Percentiles rank a stretch among this genome's conserved stretches.
These are phyloP conservation scores for Lepidocyrtoides sp. DNA, from an alignment of 2,888 invertebrate species.

Conservation along the genomic window DNA sequence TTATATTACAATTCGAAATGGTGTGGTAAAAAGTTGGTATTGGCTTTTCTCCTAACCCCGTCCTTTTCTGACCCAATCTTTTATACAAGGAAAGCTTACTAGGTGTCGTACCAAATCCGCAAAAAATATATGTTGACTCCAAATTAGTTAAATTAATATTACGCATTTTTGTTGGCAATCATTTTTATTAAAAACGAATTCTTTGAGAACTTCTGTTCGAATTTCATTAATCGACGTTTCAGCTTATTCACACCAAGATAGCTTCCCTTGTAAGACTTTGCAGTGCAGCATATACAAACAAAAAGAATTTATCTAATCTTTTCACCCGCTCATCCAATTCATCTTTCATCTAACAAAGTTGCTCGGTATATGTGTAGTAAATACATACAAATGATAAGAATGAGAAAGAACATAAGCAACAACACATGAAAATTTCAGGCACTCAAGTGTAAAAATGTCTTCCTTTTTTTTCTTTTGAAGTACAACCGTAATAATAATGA, in stretches of 20 bases:
- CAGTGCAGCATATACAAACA: no score
- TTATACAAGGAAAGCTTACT: no score
- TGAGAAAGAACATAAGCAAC: neutral
- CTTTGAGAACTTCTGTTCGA: no score
- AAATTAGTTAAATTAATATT: no score
- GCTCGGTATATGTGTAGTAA: no score
- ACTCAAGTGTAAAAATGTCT: conserved; percentile 53
- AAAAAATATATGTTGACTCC: no score
- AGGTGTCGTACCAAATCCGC: no score
- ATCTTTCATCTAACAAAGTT: conserved; percentile 24
- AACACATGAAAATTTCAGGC: neutral
- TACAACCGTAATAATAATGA: conserved; percentile 26
- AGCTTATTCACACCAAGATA: no score
- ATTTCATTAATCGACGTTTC: no score
- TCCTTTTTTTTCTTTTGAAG: conserved; percentile 31
- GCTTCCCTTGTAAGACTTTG: no score
- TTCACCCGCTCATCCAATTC: conserved; percentile 34
- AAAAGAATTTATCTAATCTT: conserved; percentile 26
- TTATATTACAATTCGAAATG: conserved; percentile 29
- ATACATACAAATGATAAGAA: neutral
- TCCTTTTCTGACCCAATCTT: neutral
- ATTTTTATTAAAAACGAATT: no score
- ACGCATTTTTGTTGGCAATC: no score
- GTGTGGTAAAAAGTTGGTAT: neutral
- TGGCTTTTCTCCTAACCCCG: conserved; percentile 27